Base-by-base conservation (phyloP, 2,113 vertebrate species). In the Sturnira hondurensis region DNA sequence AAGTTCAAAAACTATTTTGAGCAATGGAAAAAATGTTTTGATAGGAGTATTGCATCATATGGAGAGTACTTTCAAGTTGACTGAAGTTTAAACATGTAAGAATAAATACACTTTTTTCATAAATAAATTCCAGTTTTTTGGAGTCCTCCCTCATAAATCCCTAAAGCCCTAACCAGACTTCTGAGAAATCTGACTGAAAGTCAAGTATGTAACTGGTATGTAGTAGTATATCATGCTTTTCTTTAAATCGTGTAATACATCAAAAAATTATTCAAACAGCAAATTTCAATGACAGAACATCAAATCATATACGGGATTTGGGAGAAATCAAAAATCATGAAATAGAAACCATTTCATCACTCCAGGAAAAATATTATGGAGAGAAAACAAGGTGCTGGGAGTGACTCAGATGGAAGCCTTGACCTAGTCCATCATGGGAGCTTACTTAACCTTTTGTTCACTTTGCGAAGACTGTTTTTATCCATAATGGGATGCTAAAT, bases 401-500 rank as follows among this genome's bases (percentile, higher is more conserved):
- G 3, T 76, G 86, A 41, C 43, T 58, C 7, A 67, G 86, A 58
- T 80, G 31, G 86, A 96, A 80, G 33, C 67, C 90, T 80, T 97
- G 89, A 95, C 94, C 95, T 94, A 74, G 80, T 83, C 28, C n/a
- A 93, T 83, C 68, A 50, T n/a, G 10, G 85, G 47, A 94, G 47
- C 28, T 50, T 71, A 28, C 47, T 17, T 80, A 43, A 80, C 94
- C 98, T 98, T 97, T 94, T 36, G 95, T 88, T 92, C 63, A 97
- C 36, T 31, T 43, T 45, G 86, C 26, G 50, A 7, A 56, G 52
- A 31, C 58, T 67, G 73, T 67, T 93, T 22, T 86, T 96, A 86
- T 94, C 84, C 31, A 52, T 47, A 81, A 52, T 81, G 84, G 71
- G 54, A 91, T 82, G 50, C 3, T 65, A 90, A 87, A 0, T 0